phyloP scores from a whole-genome alignment of 2,113 vertebrate genomes.

The Pedetes capensis region DNA sequence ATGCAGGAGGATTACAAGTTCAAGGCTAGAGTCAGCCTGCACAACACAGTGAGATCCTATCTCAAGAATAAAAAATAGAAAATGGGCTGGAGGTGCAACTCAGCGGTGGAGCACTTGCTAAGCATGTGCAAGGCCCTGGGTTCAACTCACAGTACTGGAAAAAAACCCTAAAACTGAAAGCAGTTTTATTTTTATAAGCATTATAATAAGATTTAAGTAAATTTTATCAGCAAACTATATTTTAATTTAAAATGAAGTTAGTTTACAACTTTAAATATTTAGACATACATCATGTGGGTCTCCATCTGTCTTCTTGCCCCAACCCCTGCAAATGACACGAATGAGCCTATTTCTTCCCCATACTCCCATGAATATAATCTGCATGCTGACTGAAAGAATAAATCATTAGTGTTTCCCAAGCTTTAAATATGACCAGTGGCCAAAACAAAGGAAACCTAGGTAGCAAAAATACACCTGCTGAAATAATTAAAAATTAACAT shows the following conservation, averaged over 20 bases:
- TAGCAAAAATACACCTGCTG: not conserved
- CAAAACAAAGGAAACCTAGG: not conserved
- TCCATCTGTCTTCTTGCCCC: not conserved
- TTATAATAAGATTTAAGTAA: not conserved
- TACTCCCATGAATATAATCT: not conserved
- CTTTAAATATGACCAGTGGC: not conserved
- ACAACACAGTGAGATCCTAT: no score
- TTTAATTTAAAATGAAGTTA: slow-evolving; percentile 26
- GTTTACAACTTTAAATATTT: not conserved
- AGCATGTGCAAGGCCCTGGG: no score
- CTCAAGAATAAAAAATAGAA: no score
- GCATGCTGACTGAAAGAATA: not conserved
- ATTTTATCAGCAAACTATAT: not conserved
- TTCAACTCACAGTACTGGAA: no score
- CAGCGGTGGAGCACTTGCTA: no score
- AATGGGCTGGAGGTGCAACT: no score
- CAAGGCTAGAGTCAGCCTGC: no score
- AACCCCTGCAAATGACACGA: not conserved
- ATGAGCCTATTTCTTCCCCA: not conserved
- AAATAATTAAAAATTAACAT: slow-evolving; percentile 2
- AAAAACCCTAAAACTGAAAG: not conserved
- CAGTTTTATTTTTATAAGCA: slow-evolving; percentile 11
- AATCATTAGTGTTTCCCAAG: not conserved
- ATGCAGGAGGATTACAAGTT: no score
- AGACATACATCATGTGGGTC: not conserved